Percentiles rank a stretch among this genome's conserved stretches.
These are phyloP conservation scores for Synergus japonicus DNA, from an alignment of 2,888 invertebrate species.

Conservation along the genomic window DNA sequence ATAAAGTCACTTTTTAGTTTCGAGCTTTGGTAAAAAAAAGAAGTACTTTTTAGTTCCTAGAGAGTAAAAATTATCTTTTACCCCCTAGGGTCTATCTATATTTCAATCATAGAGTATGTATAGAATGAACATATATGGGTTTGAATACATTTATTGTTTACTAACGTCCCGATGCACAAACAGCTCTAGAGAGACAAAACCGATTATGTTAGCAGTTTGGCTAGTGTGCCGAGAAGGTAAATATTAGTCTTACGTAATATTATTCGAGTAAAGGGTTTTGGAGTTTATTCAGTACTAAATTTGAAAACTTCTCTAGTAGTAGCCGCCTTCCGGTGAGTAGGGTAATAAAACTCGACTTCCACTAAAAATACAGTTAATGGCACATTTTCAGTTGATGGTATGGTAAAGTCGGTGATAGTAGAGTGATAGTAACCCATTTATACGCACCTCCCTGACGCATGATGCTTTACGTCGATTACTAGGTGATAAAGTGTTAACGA, in stretches of 20 bases:
- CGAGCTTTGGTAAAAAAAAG: too few relatives aligned
- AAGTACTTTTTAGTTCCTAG: too few relatives aligned
- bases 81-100: too few relatives aligned
- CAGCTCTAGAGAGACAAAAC: neutral
- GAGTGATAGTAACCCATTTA: neutral
- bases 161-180: neutral
- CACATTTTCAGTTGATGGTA: neutral
- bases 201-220: neutral
- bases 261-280: neutral
- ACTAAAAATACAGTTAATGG: neutral
- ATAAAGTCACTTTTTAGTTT: too few relatives aligned
- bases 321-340: neutral
- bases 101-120: neutral
- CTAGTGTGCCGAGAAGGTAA: neutral
- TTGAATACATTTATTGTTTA: neutral
- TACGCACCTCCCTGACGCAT: neutral
- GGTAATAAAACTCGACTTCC: neutral
- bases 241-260: neutral
- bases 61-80: too few relatives aligned
- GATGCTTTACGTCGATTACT: neutral
- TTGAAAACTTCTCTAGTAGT: neutral
- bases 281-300: neutral
- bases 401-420: neutral
- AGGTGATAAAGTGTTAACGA: slow-evolving; percentile 24
- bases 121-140: neutral